Percentiles rank a stretch among this genome's conserved stretches.
Conservation (phyloP, 2,888 invertebrate genomes). For the Microctonus aethiopoides region DNA sequence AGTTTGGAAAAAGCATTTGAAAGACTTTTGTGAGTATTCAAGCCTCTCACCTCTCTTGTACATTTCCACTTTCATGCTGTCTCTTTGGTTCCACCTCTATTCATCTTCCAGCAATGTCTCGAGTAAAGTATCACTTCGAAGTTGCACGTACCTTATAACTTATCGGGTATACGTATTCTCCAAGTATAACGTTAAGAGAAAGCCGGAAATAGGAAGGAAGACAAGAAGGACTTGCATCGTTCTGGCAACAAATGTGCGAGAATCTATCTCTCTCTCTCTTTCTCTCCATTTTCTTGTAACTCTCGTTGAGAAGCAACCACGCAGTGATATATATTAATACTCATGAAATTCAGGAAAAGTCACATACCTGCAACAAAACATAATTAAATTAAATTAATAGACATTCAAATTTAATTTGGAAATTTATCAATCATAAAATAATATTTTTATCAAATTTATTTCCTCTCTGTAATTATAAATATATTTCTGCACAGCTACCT, state of each 20-base stretch:
- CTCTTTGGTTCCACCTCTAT: constrained; percentile 10
- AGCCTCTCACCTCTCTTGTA: constrained; percentile 2
- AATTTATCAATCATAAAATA: no score
- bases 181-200: constrained; percentile 1
- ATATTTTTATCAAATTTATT: no score
- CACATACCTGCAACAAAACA: constrained; percentile 33
- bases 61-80: constrained; percentile 4
- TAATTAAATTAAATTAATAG: no score
- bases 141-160: constrained; percentile 39
- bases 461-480: no score
- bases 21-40: constrained; percentile 37
- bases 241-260: constrained; percentile 8
- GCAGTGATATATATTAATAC: neutral
- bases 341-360: neutral
- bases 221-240: constrained; percentile 12
- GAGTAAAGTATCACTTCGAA: constrained; percentile 27
- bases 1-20: constrained; percentile 32
- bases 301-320: neutral
- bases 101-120: constrained; percentile 1
- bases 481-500: no score
- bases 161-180: constrained; percentile 31
- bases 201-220: constrained; percentile 15
- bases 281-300: neutral
- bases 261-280: neutral
- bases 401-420: no score